Evolutionary conservation across 2,888 invertebrate species (phyloP), one percentile per base, ranked within the genome.

Genomic region (Thera britannica): DNA sequence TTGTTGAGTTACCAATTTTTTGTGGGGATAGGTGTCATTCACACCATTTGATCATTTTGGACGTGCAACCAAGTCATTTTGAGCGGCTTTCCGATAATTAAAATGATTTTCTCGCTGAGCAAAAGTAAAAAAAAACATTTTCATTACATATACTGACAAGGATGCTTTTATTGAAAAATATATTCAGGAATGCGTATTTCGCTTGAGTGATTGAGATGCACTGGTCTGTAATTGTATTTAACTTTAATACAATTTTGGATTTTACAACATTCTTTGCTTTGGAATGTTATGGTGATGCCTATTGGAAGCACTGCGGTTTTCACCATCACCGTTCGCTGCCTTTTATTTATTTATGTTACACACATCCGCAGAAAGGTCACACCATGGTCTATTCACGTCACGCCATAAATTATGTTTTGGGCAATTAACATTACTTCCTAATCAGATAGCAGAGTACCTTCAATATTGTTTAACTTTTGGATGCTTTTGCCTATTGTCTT

Each of bases 401-500:
- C 80, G 74, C 71, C 78, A 78, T 63, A 67, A 62, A 73, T 80
- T 34, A 34, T 52, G 52, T 34, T 51, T 51, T 62, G 66, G 73
- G 75, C 73, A 78, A 82, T 78, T 86, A 85, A 86, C 84, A 89
- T 84, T 72, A 85, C 90, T 90, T 92, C 91, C 92, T 89, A 88
- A 89, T 90, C 88, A 81, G 87, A 90, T 89, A 87, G 85, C 52
- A 65, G 55, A 56, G 55, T 57, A 70, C 51, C 8, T 9, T 46
- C 9, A 9, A 62, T 59, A 63, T 46, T 58, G 63, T 44, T 49
- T 65, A 54, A 55, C 55, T 57, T 63, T 68, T 51, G 64, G 57
- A 62, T 35, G 5, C 11, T 41, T 60, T 60, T 4, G 41, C 6
- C n/a, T n/a, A 49, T 6, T 34, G 51, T n/a, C 51, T 34, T 52